These are phyloP conservation scores for Erebia aethiops DNA, from an alignment of 2,888 invertebrate species.

Conservation along the genomic window DNA sequence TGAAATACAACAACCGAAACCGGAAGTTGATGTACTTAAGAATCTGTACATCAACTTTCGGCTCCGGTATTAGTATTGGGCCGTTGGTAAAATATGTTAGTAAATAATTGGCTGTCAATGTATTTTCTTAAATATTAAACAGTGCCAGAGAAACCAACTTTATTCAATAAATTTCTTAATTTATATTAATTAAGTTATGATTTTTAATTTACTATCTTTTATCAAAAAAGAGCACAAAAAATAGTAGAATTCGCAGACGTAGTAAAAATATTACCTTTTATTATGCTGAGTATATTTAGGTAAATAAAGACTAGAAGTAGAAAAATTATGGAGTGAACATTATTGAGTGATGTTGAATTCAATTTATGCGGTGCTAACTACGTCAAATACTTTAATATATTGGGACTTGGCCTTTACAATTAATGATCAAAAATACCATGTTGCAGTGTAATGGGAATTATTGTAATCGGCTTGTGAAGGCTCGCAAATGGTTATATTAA, in stretches of 20 bases:
- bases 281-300: background rate
- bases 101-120: constrained; percentile 5
- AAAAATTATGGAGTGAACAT: background rate
- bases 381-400: constrained; percentile 23
- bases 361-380: background rate
- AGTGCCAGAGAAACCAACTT: no score
- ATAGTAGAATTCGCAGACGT: background rate
- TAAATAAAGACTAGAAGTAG: background rate
- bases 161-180: no score
- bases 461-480: constrained; percentile 35
- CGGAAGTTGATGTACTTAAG: no score
- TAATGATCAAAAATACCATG: constrained; percentile 37
- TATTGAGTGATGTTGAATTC: background rate
- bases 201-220: no score
- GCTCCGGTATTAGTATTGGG: no score
- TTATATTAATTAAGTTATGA: no score
- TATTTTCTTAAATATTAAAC: background rate
- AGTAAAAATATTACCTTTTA: background rate
- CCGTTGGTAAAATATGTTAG: background rate
- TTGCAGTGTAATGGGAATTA: constrained; percentile 34
- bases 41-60: no score
- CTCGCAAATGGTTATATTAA: constrained; percentile 40
- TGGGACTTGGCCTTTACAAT: constrained; percentile 34
- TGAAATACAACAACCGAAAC: no score
- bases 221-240: background rate